These are phyloP conservation scores for Neolamprologus modestus DNA, from an alignment of 2,113 vertebrate species.

Conservation along the genomic window DNA sequence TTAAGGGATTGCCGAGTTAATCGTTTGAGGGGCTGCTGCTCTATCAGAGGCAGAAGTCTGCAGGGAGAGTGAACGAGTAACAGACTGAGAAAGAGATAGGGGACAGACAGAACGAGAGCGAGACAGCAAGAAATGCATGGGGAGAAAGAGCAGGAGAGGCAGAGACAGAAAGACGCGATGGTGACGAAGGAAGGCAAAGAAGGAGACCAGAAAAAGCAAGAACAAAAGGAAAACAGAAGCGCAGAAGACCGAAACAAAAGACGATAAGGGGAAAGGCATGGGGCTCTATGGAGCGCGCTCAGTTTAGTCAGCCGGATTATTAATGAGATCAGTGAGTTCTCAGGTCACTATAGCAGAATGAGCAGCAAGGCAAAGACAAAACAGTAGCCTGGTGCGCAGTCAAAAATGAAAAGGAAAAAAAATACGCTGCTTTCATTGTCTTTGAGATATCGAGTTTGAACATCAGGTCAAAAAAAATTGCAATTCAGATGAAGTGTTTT, in stretches of 20 bases:
- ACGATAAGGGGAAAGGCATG: constrained; percentile 13
- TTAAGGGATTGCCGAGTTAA: constrained; percentile 76
- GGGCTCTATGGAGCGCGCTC: constrained; percentile 11
- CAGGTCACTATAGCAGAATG: constrained; percentile 34
- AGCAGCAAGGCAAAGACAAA: not conserved
- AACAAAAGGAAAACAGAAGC: constrained; percentile 28
- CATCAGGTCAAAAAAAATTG: not conserved
- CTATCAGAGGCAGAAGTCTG: constrained; percentile 55
- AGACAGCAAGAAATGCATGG: not conserved
- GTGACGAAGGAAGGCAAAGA: constrained; percentile 11
- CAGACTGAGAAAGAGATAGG: constrained; percentile 31
- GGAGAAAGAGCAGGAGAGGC: not conserved
- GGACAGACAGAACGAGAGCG: not conserved
- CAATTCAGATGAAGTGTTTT: not conserved
- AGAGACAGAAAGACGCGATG: constrained; percentile 1
- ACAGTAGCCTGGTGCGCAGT: not conserved
- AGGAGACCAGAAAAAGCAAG: constrained; percentile 22
- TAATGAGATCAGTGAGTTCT: constrained; percentile 60
- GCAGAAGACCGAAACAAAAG: constrained; percentile 24
- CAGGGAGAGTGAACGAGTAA: constrained; percentile 35
- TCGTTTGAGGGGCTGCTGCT: constrained; percentile 64
- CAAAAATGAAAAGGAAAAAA: not conserved
- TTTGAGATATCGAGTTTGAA: not conserved
- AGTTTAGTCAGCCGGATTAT: constrained; percentile 65
- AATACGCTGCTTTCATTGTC: not conserved